Evolutionary conservation across 2,113 vertebrate species (phyloP).

Genomic region (Syngnathus scovelli): DNA sequence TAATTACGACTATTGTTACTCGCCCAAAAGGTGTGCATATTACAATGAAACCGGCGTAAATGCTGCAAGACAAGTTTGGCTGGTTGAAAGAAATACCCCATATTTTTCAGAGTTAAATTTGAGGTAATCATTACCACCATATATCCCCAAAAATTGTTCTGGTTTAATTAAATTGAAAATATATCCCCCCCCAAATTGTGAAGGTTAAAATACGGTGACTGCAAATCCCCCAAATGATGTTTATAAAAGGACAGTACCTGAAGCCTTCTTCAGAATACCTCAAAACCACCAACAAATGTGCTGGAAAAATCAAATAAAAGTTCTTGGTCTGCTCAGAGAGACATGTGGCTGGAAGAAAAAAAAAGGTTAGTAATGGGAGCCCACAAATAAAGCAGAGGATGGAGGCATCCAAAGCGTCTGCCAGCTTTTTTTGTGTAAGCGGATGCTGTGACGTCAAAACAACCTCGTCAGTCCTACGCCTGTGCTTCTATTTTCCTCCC

Average conservation of each 20-base stretch:
- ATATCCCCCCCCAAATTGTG: too few species aligned
- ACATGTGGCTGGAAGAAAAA: conserved; percentile 1
- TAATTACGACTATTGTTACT: too few species aligned
- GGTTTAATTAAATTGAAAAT: too few species aligned
- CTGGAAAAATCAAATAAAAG: background rate
- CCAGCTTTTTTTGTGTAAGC: conserved; percentile 49
- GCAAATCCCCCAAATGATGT: too few species aligned
- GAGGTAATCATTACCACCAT: too few species aligned
- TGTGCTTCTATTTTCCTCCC: conserved; percentile 34
- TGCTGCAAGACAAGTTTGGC: conserved; percentile 5
- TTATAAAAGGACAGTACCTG: too few species aligned
- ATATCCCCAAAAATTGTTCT: too few species aligned
- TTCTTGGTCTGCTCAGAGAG: background rate
- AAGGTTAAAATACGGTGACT: too few species aligned
- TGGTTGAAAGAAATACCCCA: conserved; percentile 1
- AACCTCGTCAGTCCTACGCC: conserved; percentile 33
- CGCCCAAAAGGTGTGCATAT: too few species aligned
- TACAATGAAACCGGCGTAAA: too few species aligned
- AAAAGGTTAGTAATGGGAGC: background rate
- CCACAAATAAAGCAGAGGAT: background rate
- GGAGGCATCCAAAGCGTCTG: conserved; percentile 17
- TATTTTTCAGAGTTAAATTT: too few species aligned
- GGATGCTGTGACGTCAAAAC: conserved; percentile 55
- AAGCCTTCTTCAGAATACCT: background rate
- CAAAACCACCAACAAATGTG: background rate